Base-by-base conservation (phyloP, 37 sponge, comb jelly and placozoan species). In the Halichondria panicea region DNA sequence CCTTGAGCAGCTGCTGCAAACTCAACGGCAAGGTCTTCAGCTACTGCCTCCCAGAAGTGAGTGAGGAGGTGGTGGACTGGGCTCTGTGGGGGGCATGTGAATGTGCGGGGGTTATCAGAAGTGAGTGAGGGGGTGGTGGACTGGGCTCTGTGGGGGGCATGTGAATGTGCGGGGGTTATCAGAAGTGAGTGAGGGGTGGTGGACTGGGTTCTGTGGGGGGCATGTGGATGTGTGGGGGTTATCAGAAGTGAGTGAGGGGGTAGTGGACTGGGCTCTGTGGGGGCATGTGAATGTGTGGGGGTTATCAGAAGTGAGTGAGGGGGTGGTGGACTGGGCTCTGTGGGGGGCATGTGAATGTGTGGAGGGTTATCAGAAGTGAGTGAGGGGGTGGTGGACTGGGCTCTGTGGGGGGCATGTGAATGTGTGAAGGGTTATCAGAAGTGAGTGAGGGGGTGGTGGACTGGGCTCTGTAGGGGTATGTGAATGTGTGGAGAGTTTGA, bases 1-100 rank as follows among this genome's bases (percentile, higher is more conserved):
- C 92, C 92, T 87, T 70, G 72, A 5, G 92, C 85, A 42, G 92
- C 89, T 30, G 84, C 91, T 6, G 71, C 34, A 33, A 92, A 80
- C 66, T 92, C 92, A 56, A 84, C 77, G 25, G 79, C 74, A 30
- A 92, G 60, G 33, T 81, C 85, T 60, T 77, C 84, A 24, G 71
- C 67, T 9, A 87, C 78, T 9, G 68, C 56, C 68, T 83, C 65
- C 92, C 92, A 92, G 66, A 92, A 92, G 22, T 73, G 42, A 18
- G 65, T 70, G 45, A 92, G 70, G 15, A 82, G 60, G 18, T 72
- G 56, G 55, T 68, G 79, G 44, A 76, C 84, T 44, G 66, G 48
- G 36, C 46, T 79, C 89, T 89, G 43, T 3, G 42, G 2, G 11
- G 67, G 13, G 43, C n/a, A 43, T 33, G 74, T 9, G 28, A 11